These are phyloP conservation scores for Arctopsyche grandis DNA, from an alignment of 1,140 invertebrate species.

Conservation along the genomic window DNA sequence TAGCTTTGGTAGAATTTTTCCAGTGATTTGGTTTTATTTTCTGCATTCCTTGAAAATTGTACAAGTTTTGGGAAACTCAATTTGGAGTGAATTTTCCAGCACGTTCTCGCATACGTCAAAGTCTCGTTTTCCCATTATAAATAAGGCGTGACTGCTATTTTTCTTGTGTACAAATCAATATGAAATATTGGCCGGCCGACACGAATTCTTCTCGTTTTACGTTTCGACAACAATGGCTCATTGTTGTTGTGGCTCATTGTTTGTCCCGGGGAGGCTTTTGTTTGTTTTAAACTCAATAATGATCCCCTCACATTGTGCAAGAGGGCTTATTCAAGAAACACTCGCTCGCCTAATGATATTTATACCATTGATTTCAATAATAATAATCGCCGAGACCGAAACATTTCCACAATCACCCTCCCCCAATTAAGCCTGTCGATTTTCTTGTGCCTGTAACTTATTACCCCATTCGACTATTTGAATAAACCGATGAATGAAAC, in stretches of 20 bases:
- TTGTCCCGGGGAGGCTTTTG: constrained; percentile 25
- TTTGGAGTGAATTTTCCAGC: too few species aligned
- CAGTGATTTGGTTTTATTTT: too few species aligned
- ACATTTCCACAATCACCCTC: too few species aligned
- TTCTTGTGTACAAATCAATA: constrained; percentile 8
- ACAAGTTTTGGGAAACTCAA: not conserved
- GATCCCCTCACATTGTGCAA: constrained; percentile 37
- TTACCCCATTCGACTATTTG: too few species aligned
- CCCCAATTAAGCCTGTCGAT: too few species aligned
- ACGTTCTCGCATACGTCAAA: too few species aligned
- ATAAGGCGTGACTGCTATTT: too few species aligned
- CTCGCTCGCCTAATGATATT: constrained; percentile 32
- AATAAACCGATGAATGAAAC: too few species aligned
- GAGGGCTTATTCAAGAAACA: constrained; percentile 14
- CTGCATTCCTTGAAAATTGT: too few species aligned
- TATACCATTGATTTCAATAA: constrained; percentile 46
- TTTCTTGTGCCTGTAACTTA: too few species aligned
- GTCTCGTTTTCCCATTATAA: too few species aligned
- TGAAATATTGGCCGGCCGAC: constrained; percentile 17
- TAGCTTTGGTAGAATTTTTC: too few species aligned
- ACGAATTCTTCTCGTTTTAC: constrained; percentile 21
- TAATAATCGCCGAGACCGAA: constrained; percentile 9
- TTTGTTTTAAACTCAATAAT: constrained; percentile 47
- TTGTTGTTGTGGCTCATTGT: constrained; percentile 22
- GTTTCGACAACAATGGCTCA: constrained; percentile 17